Evolutionary conservation across 2,113 vertebrate species (phyloP), one percentile per base, ranked within the genome.

Genomic region (Rhinoderma darwinii): DNA sequence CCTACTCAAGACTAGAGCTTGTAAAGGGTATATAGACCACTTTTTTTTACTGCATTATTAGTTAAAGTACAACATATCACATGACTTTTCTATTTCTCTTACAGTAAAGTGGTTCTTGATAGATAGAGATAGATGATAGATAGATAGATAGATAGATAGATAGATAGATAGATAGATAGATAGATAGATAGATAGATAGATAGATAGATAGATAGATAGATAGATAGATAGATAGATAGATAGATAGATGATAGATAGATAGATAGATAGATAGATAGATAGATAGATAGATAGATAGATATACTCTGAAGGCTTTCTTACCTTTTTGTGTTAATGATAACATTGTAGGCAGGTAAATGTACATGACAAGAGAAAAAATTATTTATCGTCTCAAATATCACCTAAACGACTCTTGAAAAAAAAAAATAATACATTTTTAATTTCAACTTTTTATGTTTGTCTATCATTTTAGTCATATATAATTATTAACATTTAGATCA

Each of bases 121-220:
- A 7, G 51, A 54, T 18, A 54, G 51, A 54, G 51, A 61, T n/a
- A 61, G 6, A 61, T n/a, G 54, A 5, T 59, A 7, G 51, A 54
- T 18, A 54, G 51, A 54, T 54, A 54, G 51, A 61, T n/a, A 61
- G 6, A 61, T n/a, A 27, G 6, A 2, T n/a, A 70, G 66, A 37
- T 70, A 37, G 66, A 70, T 70, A 37, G 66, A 70, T n/a, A n/a
- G n/a, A n/a, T 66, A 66, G 61, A 66, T 32, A 66, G 27, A 66
- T 66, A 66, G 61, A 66, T 32, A 32, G 27, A 74, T 37, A 74
- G 5, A 54, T 6, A 74, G 72, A 74, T 74, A 74, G 72, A 74
- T 74, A 74, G 72, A 74, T 74, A 74, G 35, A 41, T 73, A 73
- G 70, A 73, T 73, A 73, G 70, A 73, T 35, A 74, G 72, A 74